Conservation (phyloP, 2,113 vertebrate genomes). For the Rhinichthys klamathensis region DNA sequence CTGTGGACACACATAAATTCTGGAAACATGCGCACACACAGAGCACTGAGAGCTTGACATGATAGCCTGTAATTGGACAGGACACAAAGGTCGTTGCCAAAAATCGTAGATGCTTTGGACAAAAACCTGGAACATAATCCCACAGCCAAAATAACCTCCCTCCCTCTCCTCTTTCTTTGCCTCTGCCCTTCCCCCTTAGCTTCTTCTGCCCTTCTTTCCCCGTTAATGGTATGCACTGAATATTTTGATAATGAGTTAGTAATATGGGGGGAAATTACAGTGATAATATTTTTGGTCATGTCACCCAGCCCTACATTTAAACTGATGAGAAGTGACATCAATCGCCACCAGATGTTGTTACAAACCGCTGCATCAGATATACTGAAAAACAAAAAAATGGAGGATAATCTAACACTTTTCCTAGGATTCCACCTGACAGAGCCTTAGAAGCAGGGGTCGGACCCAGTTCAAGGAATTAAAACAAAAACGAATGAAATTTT, state of each 20-base stretch:
- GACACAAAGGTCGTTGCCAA: conserved; percentile 21
- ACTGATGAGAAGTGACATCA: background rate
- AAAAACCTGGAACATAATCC: background rate
- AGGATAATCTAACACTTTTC: background rate
- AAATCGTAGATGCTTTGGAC: conserved; percentile 8
- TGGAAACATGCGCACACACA: background rate
- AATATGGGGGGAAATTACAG: background rate
- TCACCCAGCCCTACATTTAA: background rate
- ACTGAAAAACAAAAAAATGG: background rate
- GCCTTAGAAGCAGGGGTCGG: background rate
- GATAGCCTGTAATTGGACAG: background rate
- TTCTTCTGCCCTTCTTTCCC: background rate
- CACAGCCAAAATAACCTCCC: background rate
- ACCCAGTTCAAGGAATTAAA: too few species aligned
- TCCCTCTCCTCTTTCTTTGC: background rate
- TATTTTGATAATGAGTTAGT: background rate
- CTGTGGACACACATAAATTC: background rate
- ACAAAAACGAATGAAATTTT: too few species aligned
- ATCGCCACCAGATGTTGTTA: background rate
- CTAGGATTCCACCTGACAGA: background rate
- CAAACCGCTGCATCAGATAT: background rate
- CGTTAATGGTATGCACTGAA: background rate
- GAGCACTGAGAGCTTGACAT: background rate
- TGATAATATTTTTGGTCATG: background rate
- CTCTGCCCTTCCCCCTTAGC: background rate